phyloP scores from a whole-genome alignment of 2,888 invertebrate genomes.

The Galeruca laticollis region DNA sequence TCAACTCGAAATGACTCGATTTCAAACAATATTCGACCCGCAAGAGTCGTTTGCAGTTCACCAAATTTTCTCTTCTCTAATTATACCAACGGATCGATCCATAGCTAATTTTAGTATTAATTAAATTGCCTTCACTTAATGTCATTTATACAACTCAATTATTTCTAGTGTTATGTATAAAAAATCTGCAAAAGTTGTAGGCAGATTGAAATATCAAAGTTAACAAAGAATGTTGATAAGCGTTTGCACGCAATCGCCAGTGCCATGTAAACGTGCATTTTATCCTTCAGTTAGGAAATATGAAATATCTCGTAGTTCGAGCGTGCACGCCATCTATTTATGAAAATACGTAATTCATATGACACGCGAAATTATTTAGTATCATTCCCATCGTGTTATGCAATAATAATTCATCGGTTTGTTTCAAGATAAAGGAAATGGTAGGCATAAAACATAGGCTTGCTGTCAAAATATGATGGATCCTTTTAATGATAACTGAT shows the following conservation, averaged over 20 bases:
- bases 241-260: conserved; percentile 43
- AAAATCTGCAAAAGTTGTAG: conserved; percentile 20
- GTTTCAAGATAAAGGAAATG: conserved; percentile 21
- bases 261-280: conserved; percentile 42
- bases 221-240: conserved; percentile 44
- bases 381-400: conserved; percentile 32
- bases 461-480: conserved; percentile 21
- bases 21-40: too few relatives aligned
- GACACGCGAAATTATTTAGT: conserved; percentile 42
- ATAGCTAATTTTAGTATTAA: too few relatives aligned
- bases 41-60: too few relatives aligned
- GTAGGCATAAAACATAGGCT: conserved; percentile 17
- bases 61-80: too few relatives aligned
- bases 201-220: conserved; percentile 51
- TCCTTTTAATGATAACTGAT: neutral
- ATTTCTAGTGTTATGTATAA: neutral
- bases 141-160: too few relatives aligned
- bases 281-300: conserved; percentile 37
- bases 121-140: too few relatives aligned
- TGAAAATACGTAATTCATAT: conserved; percentile 41
- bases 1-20: too few relatives aligned
- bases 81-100: too few relatives aligned
- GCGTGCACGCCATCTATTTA: conserved; percentile 41
- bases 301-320: conserved; percentile 35
- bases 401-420: conserved; percentile 31